Percentiles rank a stretch among this genome's conserved stretches.
phyloP scores from a whole-genome alignment of 53 echinoderm and acorn worm species.

The Patiria pectinifera region DNA sequence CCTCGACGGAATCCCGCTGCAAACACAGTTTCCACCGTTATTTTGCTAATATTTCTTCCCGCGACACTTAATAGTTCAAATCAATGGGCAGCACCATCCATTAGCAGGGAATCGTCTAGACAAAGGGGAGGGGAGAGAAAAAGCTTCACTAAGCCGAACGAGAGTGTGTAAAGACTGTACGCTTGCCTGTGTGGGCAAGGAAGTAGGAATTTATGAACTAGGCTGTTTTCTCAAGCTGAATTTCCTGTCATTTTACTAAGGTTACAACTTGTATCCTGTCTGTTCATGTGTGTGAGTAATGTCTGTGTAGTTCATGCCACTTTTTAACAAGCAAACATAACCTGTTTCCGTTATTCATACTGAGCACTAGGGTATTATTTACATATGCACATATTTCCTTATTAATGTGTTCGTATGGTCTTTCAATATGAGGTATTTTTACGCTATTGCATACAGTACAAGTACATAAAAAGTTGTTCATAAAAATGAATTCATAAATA shows the following conservation, averaged over 20 bases:
- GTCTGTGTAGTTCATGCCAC: neutral
- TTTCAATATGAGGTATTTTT: neutral
- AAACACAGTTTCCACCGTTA: constrained; percentile 11
- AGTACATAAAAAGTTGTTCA: neutral
- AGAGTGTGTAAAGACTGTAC: neutral
- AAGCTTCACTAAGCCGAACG: neutral
- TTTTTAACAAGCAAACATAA: neutral
- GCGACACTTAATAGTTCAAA: constrained; percentile 5
- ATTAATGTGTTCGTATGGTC: neutral
- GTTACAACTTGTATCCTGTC: constrained; percentile 38
- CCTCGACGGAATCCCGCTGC: neutral
- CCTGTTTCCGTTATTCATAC: neutral
- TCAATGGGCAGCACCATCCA: constrained; percentile 39
- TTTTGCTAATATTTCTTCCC: constrained; percentile 3
- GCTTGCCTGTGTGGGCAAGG: neutral
- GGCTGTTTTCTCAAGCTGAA: constrained; percentile 41
- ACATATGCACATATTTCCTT: neutral
- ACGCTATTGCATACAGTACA: neutral
- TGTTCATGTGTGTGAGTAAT: neutral
- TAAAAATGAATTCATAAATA: too few relatives aligned
- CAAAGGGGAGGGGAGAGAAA: neutral
- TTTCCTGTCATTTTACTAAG: constrained; percentile 22
- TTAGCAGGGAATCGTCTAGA: constrained; percentile 47
- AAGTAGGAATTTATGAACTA: constrained; percentile 49
- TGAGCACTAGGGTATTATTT: neutral